Percentiles rank a stretch among this genome's conserved stretches.
Evolutionary conservation across 2,113 vertebrate species (phyloP).

Genomic region (Falco punctatus): DNA sequence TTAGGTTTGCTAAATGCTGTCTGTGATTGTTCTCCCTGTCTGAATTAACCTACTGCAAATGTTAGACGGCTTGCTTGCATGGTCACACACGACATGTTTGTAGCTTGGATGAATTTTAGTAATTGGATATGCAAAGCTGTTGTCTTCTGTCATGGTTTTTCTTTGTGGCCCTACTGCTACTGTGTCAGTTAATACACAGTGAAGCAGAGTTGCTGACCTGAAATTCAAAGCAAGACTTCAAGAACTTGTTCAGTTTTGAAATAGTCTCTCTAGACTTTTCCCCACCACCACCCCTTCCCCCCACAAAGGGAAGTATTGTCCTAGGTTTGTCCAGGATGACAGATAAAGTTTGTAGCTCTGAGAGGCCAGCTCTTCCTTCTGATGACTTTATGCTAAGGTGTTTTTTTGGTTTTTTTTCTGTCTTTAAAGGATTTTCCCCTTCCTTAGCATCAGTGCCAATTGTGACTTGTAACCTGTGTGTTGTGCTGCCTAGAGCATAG

Average conservation of each 20-base stretch:
- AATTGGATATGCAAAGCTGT: background rate
- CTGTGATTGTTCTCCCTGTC: background rate
- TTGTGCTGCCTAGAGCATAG: background rate
- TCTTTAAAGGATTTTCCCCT: background rate
- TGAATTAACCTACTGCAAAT: background rate
- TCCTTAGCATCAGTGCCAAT: background rate
- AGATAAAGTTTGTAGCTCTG: background rate
- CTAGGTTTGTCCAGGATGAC: background rate
- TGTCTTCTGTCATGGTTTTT: background rate
- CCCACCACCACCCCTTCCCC: accelerated
- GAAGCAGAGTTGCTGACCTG: background rate
- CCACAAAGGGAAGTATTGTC: background rate
- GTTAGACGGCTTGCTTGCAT: background rate
- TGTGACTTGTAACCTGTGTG: accelerated
- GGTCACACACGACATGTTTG: background rate
- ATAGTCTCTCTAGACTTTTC: background rate
- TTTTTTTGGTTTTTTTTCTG: accelerated
- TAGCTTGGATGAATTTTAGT: background rate
- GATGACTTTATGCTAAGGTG: background rate
- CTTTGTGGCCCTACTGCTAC: background rate
- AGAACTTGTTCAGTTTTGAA: background rate
- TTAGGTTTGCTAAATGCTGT: background rate
- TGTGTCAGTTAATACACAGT: background rate
- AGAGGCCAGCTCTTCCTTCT: background rate
- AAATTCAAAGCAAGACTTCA: background rate